A percentile compares a stretch with the other conserved stretches of the same genome.
Conservation (phyloP, 2,113 vertebrate species). For the Actinemys pallida region DNA sequence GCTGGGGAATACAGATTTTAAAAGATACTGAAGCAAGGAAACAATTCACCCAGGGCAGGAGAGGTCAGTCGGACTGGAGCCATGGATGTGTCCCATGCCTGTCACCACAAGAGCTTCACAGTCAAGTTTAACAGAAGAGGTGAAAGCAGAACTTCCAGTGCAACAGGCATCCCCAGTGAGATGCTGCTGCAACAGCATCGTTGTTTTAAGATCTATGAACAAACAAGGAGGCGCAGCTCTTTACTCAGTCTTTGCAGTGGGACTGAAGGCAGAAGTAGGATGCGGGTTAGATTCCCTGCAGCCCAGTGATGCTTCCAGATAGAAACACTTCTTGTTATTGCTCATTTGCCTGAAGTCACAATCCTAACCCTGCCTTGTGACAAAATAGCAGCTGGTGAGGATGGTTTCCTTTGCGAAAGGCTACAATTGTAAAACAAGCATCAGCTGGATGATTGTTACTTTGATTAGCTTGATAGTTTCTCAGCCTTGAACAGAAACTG, state of each 20-base stretch:
- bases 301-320: neutral
- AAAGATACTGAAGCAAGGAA: neutral
- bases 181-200: neutral
- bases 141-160: neutral
- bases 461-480: neutral
- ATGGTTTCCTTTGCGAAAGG: neutral
- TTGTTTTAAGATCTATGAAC: neutral
- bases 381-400: constrained; percentile 63
- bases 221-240: neutral
- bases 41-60: too few relatives aligned
- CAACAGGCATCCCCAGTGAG: neutral
- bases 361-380: constrained; percentile 4
- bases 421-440: neutral
- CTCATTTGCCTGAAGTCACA: constrained; percentile 59
- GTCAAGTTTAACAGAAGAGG: neutral
- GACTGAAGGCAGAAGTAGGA: neutral
- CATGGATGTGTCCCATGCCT: neutral
- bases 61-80: neutral
- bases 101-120: neutral
- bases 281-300: neutral
- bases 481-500: neutral
- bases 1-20: neutral
- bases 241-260: neutral
- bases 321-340: constrained; percentile 51
- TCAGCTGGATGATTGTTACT: neutral